Percentiles rank a stretch among this genome's conserved stretches.
phyloP scores from a whole-genome alignment of 92 coral and sea anemone genomes.

The Porites evermanni region DNA sequence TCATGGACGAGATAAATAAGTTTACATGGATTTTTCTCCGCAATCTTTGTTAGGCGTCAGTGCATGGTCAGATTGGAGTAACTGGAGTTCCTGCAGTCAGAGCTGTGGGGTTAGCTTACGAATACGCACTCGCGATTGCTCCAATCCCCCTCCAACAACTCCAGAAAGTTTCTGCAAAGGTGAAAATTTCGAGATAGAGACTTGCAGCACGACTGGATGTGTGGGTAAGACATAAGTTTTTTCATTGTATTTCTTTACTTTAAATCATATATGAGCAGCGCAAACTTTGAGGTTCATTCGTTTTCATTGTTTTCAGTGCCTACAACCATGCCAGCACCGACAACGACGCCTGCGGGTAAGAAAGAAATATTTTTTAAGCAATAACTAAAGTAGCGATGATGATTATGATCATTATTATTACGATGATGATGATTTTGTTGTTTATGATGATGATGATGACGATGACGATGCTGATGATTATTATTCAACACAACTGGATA shows the following conservation, averaged over 20 bases:
- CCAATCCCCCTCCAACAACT: slow-evolving; percentile 1
- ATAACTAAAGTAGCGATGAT: no score
- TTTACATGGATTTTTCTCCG: neutral
- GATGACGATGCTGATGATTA: no score
- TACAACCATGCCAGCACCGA: neutral
- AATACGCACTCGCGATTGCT: neutral
- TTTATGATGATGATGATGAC: no score
- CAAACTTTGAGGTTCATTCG: no score
- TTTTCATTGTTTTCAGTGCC: neutral
- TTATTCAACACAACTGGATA: no score
- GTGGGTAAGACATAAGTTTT: neutral
- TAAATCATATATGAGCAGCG: no score
- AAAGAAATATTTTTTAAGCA: no score
- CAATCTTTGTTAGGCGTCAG: neutral
- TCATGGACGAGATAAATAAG: no score
- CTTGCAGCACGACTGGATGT: neutral
- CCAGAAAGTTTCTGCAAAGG: neutral
- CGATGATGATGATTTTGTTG: no score
- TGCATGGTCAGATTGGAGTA: slow-evolving; percentile 2
- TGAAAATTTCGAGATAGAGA: neutral
- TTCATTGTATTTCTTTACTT: neutral
- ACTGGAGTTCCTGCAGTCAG: neutral
- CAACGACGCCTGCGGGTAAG: neutral
- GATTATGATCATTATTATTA: no score
- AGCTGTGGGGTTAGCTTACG: neutral